Conservation (phyloP, 2,113 vertebrate genomes). For the Aegotheles bennettii region DNA sequence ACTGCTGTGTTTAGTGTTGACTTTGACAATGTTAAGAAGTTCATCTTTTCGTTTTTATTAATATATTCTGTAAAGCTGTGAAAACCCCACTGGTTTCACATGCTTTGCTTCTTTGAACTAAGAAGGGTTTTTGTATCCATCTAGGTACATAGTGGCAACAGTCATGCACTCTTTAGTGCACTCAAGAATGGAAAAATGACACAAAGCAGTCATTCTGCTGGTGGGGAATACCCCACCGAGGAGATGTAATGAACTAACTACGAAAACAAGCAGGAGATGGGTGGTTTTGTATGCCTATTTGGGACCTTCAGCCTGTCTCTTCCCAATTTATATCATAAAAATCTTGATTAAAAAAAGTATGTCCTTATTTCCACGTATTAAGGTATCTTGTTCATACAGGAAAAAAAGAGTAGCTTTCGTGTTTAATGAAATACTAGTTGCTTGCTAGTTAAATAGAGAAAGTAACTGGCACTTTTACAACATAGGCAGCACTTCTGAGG, state of each 20-base stretch:
- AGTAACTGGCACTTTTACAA: background rate
- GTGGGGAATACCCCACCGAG: slow-evolving; percentile 70
- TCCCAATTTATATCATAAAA: slow-evolving; percentile 20
- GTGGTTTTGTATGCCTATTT: slow-evolving; percentile 39
- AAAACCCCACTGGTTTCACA: slow-evolving; percentile 31
- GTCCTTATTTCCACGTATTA: slow-evolving; percentile 7
- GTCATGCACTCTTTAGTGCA: slow-evolving; percentile 69
- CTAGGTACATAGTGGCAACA: slow-evolving; percentile 73
- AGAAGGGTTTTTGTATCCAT: slow-evolving; percentile 73
- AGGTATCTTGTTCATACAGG: slow-evolving; percentile 55
- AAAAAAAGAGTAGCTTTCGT: background rate
- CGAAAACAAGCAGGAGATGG: slow-evolving; percentile 66
- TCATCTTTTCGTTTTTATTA: slow-evolving; percentile 23
- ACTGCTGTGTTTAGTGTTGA: slow-evolving; percentile 31
- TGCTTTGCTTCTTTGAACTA: slow-evolving; percentile 47
- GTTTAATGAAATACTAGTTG: background rate
- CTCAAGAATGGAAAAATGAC: slow-evolving; percentile 69
- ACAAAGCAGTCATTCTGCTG: slow-evolving; percentile 71
- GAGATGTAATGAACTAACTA: slow-evolving; percentile 58
- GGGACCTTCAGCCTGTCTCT: slow-evolving; percentile 61
- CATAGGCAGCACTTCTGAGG: slow-evolving; percentile 29
- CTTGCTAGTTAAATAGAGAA: slow-evolving; percentile 40
- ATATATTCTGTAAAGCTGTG: slow-evolving; percentile 46
- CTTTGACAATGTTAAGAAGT: background rate
- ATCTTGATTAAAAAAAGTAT: background rate